Base-by-base conservation (phyloP, 2,797 vertebrate species). In the Chromis chromis region DNA sequence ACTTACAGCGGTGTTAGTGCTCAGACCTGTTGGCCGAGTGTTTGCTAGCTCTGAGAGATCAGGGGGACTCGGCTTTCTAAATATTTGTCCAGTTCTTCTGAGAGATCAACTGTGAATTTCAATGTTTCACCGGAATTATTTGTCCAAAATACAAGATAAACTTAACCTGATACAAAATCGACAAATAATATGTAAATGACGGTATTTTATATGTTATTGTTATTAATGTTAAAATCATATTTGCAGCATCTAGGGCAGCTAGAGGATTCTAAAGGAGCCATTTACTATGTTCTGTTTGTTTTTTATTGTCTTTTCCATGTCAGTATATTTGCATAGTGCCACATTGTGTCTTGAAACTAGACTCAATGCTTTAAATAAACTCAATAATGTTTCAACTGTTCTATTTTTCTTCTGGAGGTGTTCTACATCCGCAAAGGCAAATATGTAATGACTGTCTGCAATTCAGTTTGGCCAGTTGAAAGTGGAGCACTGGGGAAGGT, bases 21-120 rank as follows among this genome's bases (percentile, higher is more conserved):
- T 21, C 2, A 9, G 66, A 10, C 5, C 39, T 7, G 63, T 48
- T 46, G 27, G 10, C 64, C 71, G 40, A 66, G 2, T 53, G 63
- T 83, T 70, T 55, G 73, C 53, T 10, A 40, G 55, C 53, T 78
- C 44, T 65, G 44, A 76, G 33, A 69, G 60, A 79, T 87, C 64
- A 68, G 71, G 80, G 80, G 39, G 61, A 44, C n/a, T 58, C 42
- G 7, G 50, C 74, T 83, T 61, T 85, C 56, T 64, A 83, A 89
- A 88, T 84, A 86, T 89, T 88, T 76, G 64, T 66, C 27, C 68
- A 69, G 54, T 81, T 83, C 28, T 69, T 79, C 52, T 44, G 60
- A 72, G 70, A 2, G 19, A 79, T 77, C 71, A 82, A 65, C 78
- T 74, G 66, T 57, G 58, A 33, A 76, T 73, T 27, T 66, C 74